Base-by-base conservation (phyloP, 2,797 vertebrate genomes). In the Anguilla pacifica region DNA sequence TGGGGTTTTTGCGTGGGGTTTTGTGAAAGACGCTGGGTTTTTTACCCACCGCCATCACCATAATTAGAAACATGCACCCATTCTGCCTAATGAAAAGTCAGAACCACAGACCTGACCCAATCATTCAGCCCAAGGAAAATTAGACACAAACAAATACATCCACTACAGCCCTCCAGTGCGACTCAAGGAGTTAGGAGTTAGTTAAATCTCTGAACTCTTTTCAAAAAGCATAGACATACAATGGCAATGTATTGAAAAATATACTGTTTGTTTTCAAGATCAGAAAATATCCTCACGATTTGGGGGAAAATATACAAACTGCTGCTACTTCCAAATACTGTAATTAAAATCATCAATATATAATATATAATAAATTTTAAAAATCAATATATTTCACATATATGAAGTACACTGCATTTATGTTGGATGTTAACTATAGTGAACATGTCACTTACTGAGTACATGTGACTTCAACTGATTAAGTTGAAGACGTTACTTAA, bases 11-110 rank as follows among this genome's bases (percentile, higher is more conserved):
- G 49, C 49, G 9, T 51, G 49, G 49, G 9, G 49, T 46, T 46
- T 49, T 46, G 17, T 46, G 43, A 49, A 81, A 81, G 77, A 22
- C 31, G 19, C 77, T n/a, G 77, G 43, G n/a, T 46, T 43, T 43
- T n/a, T 49, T 81, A 17, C 17, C 43, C 77, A 49, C 77, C 43
- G 6, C 43, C 43, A 46, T n/a, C 43, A 13, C 43, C 39, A 49
- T 81, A 81, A 81, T 81, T n/a, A 81, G 17, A 81, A 81, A 49
- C 77, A 81, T 9, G 43, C 77, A 81, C 25, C 77, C 77, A 22
- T 81, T 49, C 39, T 81, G 77, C 77, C 11, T 81, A 81, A 81
- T 81, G 43, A 46, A 81, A 81, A 46, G 77, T 81, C 6, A 81
- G 43, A 81, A 49, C 17, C 77, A 10, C 43, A 46, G 22, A 81